These are phyloP conservation scores for Paratilapia polleni DNA, from an alignment of 2,113 vertebrate species.

Conservation along the genomic window DNA sequence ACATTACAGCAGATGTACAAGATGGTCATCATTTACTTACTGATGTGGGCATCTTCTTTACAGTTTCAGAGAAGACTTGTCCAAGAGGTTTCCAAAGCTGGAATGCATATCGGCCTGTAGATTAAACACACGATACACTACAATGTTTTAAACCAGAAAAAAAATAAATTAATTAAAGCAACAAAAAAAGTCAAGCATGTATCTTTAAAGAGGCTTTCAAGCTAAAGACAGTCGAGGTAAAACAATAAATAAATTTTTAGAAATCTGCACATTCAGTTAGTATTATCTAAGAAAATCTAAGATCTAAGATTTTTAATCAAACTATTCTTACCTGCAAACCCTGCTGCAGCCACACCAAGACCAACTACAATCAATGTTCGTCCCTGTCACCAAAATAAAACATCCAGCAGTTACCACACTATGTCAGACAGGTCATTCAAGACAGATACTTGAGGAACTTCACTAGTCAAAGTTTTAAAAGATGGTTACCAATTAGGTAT, in stretches of 20 bases:
- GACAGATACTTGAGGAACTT: neutral
- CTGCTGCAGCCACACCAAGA: constrained; percentile 88
- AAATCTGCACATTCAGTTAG: neutral
- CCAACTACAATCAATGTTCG: constrained; percentile 87
- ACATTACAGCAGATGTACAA: neutral
- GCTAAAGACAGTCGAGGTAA: neutral
- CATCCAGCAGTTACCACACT: neutral
- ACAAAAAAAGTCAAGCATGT: constrained; percentile 11
- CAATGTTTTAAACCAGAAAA: neutral
- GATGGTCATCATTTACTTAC: constrained; percentile 79
- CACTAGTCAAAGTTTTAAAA: neutral
- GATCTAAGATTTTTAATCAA: neutral
- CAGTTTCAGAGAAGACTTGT: constrained; percentile 85
- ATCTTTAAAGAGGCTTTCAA: neutral
- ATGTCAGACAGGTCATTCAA: neutral
- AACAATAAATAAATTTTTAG: neutral
- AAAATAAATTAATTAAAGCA: neutral
- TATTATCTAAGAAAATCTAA: neutral
- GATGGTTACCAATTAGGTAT: too few species aligned
- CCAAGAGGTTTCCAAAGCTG: constrained; percentile 91
- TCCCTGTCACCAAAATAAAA: constrained; percentile 75
- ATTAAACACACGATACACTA: constrained; percentile 19
- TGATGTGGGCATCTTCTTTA: constrained; percentile 84
- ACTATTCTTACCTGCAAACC: constrained; percentile 87
- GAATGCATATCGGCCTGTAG: constrained; percentile 88